These are phyloP conservation scores for Maylandia zebra DNA, from an alignment of 2,113 vertebrate genomes.

Conservation along the genomic window DNA sequence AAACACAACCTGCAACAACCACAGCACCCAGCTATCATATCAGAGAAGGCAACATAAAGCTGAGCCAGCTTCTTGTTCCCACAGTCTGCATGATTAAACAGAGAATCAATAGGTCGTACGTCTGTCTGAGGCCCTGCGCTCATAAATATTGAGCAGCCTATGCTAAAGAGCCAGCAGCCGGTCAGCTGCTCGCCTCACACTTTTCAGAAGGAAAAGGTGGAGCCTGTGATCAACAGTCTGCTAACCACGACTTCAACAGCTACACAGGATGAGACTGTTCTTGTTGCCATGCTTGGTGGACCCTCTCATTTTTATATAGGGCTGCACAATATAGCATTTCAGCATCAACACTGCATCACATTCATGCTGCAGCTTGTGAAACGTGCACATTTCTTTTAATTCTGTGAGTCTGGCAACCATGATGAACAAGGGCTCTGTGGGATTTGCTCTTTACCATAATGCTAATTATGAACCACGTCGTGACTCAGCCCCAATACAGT, in stretches of 20 bases:
- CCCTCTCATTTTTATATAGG: neutral
- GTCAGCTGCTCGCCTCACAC: slow-evolving; percentile 38
- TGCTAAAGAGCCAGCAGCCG: neutral
- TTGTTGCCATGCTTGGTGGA: neutral
- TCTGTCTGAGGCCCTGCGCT: slow-evolving; percentile 7
- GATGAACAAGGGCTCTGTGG: neutral
- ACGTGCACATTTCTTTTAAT: neutral
- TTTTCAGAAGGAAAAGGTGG: neutral
- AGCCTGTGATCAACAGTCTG: neutral
- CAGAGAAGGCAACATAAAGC: neutral
- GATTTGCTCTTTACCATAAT: neutral
- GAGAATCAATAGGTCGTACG: neutral
- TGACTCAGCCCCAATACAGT: neutral
- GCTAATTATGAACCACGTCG: neutral
- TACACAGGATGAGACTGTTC: neutral
- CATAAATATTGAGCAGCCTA: slow-evolving; percentile 50
- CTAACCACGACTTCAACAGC: neutral
- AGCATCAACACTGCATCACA: neutral
- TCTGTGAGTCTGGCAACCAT: too few species aligned
- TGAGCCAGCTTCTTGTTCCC: neutral
- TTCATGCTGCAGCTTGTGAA: neutral
- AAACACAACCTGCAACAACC: neutral
- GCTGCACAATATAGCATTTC: neutral
- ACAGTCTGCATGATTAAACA: neutral
- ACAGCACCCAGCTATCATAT: neutral